These are phyloP conservation scores for Triplophysa dalaica DNA, from an alignment of 2,113 vertebrate genomes.

Conservation along the genomic window DNA sequence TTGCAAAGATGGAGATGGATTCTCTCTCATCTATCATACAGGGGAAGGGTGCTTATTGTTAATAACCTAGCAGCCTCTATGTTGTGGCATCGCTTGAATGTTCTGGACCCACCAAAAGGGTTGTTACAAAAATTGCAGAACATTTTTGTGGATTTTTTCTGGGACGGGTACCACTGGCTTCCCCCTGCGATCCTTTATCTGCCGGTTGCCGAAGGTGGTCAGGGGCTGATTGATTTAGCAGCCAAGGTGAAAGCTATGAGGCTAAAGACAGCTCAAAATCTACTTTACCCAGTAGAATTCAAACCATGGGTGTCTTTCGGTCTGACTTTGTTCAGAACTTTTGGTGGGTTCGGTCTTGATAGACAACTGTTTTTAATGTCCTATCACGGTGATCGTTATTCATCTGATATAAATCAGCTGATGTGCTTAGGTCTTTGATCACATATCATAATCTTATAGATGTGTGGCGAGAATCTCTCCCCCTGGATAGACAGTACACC, in stretches of 20 bases:
- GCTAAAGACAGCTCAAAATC: neutral
- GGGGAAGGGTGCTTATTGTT: no score
- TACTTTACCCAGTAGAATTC: neutral
- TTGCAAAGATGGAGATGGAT: no score
- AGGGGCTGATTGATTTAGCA: neutral
- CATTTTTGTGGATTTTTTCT: neutral
- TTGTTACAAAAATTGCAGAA: neutral
- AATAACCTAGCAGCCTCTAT: no score
- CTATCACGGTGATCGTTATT: neutral
- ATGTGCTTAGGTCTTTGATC: no score
- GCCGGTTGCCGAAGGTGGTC: neutral
- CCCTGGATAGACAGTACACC: no score
- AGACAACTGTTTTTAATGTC: neutral
- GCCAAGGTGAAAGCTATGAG: neutral
- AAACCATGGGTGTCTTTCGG: neutral
- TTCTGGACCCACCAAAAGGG: no score
- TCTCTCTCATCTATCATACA: no score
- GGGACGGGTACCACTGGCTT: neutral
- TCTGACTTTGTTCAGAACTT: neutral
- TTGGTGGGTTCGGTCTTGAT: neutral
- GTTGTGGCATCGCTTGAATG: no score
- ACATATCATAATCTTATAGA: no score
- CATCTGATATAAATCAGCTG: neutral
- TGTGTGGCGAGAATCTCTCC: no score
- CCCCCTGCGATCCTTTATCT: neutral